Evolutionary conservation across 1,140 invertebrate species (phyloP), one percentile per base, ranked within the genome.

Genomic region (Chironomus striatipennis): DNA sequence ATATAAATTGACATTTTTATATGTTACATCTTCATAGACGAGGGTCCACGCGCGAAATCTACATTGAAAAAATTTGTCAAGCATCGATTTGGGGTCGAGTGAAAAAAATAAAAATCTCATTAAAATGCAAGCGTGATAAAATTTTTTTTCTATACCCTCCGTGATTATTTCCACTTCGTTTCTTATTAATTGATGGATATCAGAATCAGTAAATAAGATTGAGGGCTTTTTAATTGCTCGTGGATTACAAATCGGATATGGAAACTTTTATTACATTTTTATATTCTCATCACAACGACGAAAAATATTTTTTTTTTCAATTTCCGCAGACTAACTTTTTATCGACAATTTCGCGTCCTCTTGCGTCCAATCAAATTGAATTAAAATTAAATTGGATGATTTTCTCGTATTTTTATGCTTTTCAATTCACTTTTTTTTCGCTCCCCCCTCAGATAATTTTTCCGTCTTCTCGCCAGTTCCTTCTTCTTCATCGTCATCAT

Each of bases 171-270:
- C 65, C 65, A 70, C 17, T 70, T 70, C 5, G 18, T 21, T 70
- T 70, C 65, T n/a, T 70, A 70, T 70, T 70, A 70, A 70, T 70
- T 70, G 65, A 70, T 70, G 65, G 65, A 70, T 70, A 70, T 70
- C 65, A 70, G 65, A 70, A 70, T 10, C 9, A 10, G 17, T 21
- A 7, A 70, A 70, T 70, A 18, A 70, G 65, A 70, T 70, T 70
- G 65, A 70, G 65, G 65, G 65, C 20, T 21, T 70, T 70, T 70
- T 70, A 70, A 70, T 70, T 70, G 65, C 65, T 70, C 18, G 17
- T 18, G 17, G 47, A 57, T 57, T 57, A 57, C 47, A 57, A 34
- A 34, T 34, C 24, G 2, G 24, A 34, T 34, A 2, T 10, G 2
- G 9, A 2, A 57, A n/a, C 47, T 57, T 57, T 57, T n/a, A 2